A percentile compares a stretch with the other conserved stretches of the same genome.
Evolutionary conservation across 2,888 invertebrate genomes (phyloP).

Genomic region (Sceliomorpha sp.): DNA sequence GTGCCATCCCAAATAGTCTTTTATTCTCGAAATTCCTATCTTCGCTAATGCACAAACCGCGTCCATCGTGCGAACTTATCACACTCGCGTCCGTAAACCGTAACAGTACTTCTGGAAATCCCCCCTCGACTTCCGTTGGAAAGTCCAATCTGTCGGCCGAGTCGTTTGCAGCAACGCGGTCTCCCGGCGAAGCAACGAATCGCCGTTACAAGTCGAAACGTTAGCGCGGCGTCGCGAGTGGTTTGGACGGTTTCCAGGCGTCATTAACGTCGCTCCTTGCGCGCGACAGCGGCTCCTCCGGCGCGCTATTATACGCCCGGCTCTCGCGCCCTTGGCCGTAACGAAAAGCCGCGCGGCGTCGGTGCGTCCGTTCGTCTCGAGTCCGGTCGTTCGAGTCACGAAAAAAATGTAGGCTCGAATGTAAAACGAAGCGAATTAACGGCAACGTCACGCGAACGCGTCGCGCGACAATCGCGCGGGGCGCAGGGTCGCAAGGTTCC

Average conservation of each 20-base stretch:
- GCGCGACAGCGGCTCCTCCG: neutral
- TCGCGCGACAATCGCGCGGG: slow-evolving; percentile 51
- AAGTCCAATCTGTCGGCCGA: too few relatives aligned
- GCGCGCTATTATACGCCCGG: neutral
- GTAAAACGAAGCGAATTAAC: slow-evolving; percentile 30
- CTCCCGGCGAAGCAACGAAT: too few relatives aligned
- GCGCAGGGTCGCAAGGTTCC: slow-evolving; percentile 43
- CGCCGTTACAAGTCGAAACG: too few relatives aligned
- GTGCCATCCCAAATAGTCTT: too few relatives aligned
- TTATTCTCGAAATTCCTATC: too few relatives aligned
- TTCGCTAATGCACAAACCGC: too few relatives aligned
- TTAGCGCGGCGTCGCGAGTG: neutral
- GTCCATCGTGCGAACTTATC: too few relatives aligned
- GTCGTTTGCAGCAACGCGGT: too few relatives aligned
- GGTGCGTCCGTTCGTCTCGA: neutral
- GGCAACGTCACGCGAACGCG: slow-evolving; percentile 41
- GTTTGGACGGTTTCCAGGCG: slow-evolving; percentile 1
- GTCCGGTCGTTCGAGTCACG: neutral
- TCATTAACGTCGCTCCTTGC: neutral
- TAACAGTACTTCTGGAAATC: too few relatives aligned
- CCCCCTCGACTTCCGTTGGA: too few relatives aligned
- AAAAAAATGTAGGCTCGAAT: slow-evolving; percentile 36
- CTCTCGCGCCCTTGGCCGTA: slow-evolving; percentile 27
- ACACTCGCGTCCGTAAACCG: too few relatives aligned
- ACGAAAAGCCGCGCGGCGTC: slow-evolving; percentile 19